A percentile compares a stretch with the other conserved stretches of the same genome.
These are phyloP conservation scores for Tangara arthus DNA, from an alignment of 2,797 vertebrate genomes.

Conservation along the genomic window DNA sequence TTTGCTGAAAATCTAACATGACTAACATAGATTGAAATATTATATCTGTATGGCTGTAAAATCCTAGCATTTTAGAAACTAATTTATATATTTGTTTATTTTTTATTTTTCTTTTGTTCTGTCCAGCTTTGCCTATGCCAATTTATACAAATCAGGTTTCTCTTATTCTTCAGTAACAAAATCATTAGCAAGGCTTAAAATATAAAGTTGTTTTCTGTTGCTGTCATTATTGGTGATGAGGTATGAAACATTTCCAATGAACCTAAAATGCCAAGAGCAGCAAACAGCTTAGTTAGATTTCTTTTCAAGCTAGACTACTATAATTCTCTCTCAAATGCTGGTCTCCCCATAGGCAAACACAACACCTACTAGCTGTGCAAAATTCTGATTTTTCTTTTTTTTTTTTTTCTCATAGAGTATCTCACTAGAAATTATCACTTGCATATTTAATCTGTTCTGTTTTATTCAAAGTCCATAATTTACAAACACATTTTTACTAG, in stretches of 20 bases:
- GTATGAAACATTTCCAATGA: slow-evolving; percentile 52
- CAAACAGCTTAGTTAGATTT: neutral
- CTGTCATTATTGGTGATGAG: slow-evolving; percentile 8
- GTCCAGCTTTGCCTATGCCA: neutral
- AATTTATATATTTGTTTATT: neutral
- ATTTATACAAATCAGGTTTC: neutral
- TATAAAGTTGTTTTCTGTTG: slow-evolving; percentile 20
- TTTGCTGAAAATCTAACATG: neutral
- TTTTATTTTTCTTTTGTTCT: neutral
- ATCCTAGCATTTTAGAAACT: neutral
- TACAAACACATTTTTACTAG: slow-evolving; percentile 38
- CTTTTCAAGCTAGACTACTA: neutral
- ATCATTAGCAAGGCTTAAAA: slow-evolving; percentile 23
- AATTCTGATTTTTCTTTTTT: neutral
- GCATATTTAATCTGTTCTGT: neutral
- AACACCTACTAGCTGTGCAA: neutral
- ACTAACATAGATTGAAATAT: neutral
- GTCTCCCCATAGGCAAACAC: slow-evolving; percentile 16
- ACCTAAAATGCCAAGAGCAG: slow-evolving; percentile 32
- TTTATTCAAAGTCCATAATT: slow-evolving; percentile 41
- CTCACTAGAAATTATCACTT: slow-evolving; percentile 14
- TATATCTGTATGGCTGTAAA: neutral
- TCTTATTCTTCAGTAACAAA: neutral
- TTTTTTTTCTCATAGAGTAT: slow-evolving; percentile 6
- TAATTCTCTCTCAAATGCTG: slow-evolving; percentile 1